phyloP scores from a whole-genome alignment of 1,140 invertebrate species.

The Nomia melanderi region DNA sequence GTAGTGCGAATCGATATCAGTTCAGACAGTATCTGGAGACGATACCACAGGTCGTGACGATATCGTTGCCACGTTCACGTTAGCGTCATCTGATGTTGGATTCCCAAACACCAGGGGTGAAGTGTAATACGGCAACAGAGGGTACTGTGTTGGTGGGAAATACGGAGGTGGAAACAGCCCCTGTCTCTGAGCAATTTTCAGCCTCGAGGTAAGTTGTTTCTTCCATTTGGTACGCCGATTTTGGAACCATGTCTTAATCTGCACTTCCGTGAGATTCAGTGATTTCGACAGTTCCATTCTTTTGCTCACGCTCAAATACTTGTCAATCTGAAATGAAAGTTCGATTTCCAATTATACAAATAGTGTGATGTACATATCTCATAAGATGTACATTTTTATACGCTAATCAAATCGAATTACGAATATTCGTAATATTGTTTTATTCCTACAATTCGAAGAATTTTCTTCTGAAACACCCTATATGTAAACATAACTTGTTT shows the following conservation, averaged over 20 bases:
- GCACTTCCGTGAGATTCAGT: constrained; percentile 94
- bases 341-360: no score
- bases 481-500: no score
- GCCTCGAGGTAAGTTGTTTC: constrained; percentile 93
- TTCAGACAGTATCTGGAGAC: constrained; percentile 54
- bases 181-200: constrained; percentile 94
- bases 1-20: constrained; percentile 34
- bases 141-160: constrained; percentile 85
- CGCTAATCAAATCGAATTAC: no score
- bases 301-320: constrained; percentile 97
- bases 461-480: no score
- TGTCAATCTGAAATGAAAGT: constrained; percentile 86
- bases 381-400: neutral
- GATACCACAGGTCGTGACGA: constrained; percentile 50
- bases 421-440: no score
- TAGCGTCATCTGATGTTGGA: constrained; percentile 55
- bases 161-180: constrained; percentile 87
- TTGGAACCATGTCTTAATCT: constrained; percentile 99
- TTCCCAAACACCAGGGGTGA: constrained; percentile 60
- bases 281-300: constrained; percentile 95
- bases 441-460: no score
- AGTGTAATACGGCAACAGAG: constrained; percentile 81
- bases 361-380: neutral
- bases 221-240: constrained; percentile 98
- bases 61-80: constrained; percentile 32